These are phyloP conservation scores for Phalanger gymnotis DNA, from an alignment of 2,797 vertebrate genomes.

Conservation along the genomic window DNA sequence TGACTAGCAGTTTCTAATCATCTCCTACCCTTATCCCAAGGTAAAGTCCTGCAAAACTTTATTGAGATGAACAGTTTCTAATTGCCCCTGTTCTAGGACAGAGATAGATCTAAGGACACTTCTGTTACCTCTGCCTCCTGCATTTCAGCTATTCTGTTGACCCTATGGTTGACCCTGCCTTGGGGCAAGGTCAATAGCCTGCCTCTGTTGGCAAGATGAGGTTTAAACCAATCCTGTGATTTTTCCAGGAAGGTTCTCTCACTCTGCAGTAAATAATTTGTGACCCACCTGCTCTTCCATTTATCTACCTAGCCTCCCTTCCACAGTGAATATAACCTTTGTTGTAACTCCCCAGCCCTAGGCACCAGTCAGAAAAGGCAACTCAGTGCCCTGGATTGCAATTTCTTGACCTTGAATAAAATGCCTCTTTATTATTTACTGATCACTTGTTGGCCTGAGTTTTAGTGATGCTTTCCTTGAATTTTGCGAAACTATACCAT, in stretches of 20 bases:
- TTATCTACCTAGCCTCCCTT: not conserved
- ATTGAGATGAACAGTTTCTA: not conserved
- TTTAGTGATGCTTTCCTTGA: not conserved
- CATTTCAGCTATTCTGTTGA: not conserved
- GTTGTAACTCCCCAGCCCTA: not conserved
- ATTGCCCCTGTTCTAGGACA: not conserved
- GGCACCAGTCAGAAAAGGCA: not conserved
- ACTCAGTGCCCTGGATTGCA: not conserved
- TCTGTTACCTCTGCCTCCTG: not conserved
- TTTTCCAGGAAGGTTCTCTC: not conserved
- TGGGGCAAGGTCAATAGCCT: not conserved
- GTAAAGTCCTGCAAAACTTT: not conserved
- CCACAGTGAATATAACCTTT: not conserved
- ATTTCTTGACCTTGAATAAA: not conserved
- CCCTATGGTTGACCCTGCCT: not conserved
- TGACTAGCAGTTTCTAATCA: not conserved
- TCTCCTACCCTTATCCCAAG: not conserved
- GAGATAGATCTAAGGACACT: not conserved
- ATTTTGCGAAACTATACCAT: not conserved
- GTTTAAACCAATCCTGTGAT: not conserved
- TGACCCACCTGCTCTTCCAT: not conserved
- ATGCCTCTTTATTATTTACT: not conserved
- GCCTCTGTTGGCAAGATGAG: not conserved
- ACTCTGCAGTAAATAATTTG: not conserved
- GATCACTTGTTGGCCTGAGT: not conserved